Base-by-base conservation (phyloP, 2,113 vertebrate genomes). In the Alethe diademata region DNA sequence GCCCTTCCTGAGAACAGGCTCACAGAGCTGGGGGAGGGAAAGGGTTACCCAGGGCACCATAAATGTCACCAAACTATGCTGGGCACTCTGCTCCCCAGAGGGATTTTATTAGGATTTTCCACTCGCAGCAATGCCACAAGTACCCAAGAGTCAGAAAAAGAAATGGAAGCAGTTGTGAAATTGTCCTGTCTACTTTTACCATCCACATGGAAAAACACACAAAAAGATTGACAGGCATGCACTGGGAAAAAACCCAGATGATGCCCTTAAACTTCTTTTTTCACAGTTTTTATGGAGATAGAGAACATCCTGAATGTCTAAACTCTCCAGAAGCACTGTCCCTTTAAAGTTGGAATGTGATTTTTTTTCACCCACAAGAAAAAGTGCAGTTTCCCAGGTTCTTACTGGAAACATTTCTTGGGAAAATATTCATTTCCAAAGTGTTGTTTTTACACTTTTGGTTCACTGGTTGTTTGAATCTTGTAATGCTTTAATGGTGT, bases 341-440 rank as follows among this genome's bases (percentile, higher is more conserved):
- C 74, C 92, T 94, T 97, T 97, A 95, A 95, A 90, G 91, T 25
- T 0, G 4, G 74, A 90, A 92, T 86, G 78, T 76, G 64, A 24
- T 48, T 71, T 86, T 19, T 76, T 81, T 85, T 85, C 66, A 75
- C 54, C 26, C 84, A 51, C 54, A 86, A 93, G 84, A 75, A 92
- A 69, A 86, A 93, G 81, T 78, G 65, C 95, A 90, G 91, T 88
- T 95, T 97, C 93, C 96, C 91, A 93, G 93, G 87, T 96, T 94
- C 81, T 91, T 86, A 95, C 90, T 94, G 93, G 90, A 94, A 96
- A 94, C 78, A 73, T 88, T 95, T 94, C 78, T 94, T 95, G 95
- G 90, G 93, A 97, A 95, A 94, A 91, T 50, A 78, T 31, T 85
- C 26, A 76, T 85, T 90, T 95, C 71, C 81, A 91, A 83, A 90